phyloP scores from a whole-genome alignment of 2,888 invertebrate genomes.

The Itoplectis maculator region DNA sequence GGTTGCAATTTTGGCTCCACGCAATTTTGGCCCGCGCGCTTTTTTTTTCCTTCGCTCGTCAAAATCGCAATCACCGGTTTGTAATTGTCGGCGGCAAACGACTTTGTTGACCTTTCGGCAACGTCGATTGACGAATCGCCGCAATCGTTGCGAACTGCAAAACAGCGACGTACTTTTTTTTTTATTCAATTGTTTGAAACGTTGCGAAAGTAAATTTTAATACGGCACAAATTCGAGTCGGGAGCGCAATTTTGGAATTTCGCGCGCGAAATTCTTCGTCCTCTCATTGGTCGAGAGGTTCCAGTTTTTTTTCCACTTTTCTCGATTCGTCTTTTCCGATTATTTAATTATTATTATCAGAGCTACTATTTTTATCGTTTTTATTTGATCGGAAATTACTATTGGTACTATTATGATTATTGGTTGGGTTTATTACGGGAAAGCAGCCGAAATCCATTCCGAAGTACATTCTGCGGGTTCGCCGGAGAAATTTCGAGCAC shows the following conservation, averaged over 20 bases:
- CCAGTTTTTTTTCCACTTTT: background rate
- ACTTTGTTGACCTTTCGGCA: background rate
- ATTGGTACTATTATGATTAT: no score
- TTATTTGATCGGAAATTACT: no score
- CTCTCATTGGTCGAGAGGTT: background rate
- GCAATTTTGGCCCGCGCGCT: no score
- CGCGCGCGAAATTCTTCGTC: background rate
- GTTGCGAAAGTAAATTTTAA: conserved; percentile 47
- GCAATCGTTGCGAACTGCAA: conserved; percentile 14
- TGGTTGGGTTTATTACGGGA: background rate
- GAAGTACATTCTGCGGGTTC: no score
- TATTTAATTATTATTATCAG: background rate
- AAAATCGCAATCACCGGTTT: background rate
- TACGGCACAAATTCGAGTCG: background rate
- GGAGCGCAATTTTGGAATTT: background rate
- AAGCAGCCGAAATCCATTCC: no score
- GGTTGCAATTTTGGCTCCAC: no score
- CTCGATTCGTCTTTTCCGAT: background rate
- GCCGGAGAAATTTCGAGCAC: background rate
- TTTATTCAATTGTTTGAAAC: conserved; percentile 39
- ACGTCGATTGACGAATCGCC: background rate
- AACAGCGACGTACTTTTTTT: no score
- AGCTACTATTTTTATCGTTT: no score
- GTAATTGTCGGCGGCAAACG: background rate
- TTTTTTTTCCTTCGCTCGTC: background rate